Conservation (phyloP, 2,113 vertebrate species). For the Collichthys lucidus region DNA sequence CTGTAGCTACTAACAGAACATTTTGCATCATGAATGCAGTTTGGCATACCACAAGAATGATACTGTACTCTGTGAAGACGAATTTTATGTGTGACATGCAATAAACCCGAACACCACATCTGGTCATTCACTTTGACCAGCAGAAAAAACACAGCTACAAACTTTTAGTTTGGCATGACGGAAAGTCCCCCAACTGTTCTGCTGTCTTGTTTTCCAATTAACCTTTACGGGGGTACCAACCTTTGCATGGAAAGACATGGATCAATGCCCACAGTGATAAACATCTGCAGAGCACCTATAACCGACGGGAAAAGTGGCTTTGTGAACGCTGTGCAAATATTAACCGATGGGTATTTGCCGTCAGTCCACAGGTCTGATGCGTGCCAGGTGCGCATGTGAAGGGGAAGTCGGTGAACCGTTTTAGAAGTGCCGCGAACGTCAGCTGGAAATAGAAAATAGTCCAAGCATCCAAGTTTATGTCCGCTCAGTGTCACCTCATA, state of each 20-base stretch:
- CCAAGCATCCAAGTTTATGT: conserved; percentile 28
- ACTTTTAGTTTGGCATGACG: conserved; percentile 58
- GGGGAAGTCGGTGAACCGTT: conserved; percentile 58
- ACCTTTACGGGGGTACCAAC: conserved; percentile 77
- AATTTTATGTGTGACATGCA: background rate
- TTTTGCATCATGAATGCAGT: background rate
- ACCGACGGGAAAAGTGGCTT: conserved; percentile 70
- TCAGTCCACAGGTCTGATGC: conserved; percentile 62
- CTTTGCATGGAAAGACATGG: conserved; percentile 75
- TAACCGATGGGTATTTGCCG: conserved; percentile 69
- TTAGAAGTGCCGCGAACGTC: conserved; percentile 32
- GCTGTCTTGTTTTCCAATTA: conserved; percentile 78
- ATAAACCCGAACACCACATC: background rate
- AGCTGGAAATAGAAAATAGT: conserved; percentile 42
- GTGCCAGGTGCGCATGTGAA: conserved; percentile 68
- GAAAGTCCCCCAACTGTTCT: conserved; percentile 44
- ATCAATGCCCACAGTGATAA: conserved; percentile 77
- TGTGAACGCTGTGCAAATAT: conserved; percentile 75
- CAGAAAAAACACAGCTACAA: conserved; percentile 42
- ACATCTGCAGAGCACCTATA: conserved; percentile 69
- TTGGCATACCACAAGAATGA: background rate
- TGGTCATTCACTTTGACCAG: background rate
- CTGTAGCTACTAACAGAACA: background rate
- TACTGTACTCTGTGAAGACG: background rate
- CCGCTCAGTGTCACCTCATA: background rate